Percentiles rank a stretch among this genome's conserved stretches.
Conservation (phyloP, 2,113 vertebrate genomes). For the Ictalurus furcatus region DNA sequence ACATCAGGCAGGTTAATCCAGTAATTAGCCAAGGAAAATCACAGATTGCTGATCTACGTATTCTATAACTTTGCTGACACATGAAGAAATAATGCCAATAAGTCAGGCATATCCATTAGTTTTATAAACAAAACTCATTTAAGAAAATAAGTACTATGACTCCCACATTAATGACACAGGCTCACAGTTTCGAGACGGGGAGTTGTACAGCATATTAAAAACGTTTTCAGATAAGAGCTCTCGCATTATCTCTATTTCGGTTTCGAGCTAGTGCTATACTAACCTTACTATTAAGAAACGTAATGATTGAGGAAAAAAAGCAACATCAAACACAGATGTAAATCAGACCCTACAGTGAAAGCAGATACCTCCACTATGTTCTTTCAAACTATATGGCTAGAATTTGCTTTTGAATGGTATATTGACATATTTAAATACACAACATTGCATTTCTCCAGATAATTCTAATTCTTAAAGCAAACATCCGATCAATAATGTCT, state of each 20-base stretch:
- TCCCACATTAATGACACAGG: not conserved
- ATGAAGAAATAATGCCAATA: not conserved
- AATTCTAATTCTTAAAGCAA: conserved; percentile 3
- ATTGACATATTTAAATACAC: conserved; percentile 22
- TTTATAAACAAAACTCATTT: not conserved
- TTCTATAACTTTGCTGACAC: not conserved
- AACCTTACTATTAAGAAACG: not conserved
- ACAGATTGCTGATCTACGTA: not conserved
- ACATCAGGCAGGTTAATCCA: not conserved
- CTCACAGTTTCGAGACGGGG: not conserved
- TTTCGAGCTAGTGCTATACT: conserved; percentile 1
- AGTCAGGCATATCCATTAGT: not conserved
- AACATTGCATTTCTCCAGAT: conserved; percentile 9
- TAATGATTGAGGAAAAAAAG: too few relatives aligned
- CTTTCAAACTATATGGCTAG: conserved; percentile 15
- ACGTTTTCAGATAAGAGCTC: not conserved
- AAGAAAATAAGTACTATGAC: not conserved
- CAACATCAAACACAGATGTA: not conserved
- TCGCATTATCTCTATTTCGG: not conserved
- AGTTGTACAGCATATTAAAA: not conserved
- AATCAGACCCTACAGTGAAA: not conserved
- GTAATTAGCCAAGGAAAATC: not conserved
- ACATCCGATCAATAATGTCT: not conserved
- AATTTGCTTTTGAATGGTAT: conserved; percentile 7
- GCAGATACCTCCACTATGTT: not conserved